Evolutionary conservation across 2,113 vertebrate species (phyloP).

Genomic region (Leptodactylus fuscus): DNA sequence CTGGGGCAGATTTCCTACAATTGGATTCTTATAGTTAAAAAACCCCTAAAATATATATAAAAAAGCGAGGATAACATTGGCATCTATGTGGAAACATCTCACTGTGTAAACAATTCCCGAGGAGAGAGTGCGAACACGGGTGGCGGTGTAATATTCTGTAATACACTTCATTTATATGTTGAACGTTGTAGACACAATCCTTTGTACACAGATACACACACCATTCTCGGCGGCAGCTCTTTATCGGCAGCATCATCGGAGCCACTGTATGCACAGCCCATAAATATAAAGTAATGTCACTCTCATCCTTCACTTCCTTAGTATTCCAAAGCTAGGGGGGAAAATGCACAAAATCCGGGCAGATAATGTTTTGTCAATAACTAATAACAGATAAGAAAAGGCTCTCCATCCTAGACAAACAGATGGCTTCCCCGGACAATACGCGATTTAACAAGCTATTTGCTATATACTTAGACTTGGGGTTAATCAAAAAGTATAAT

Average conservation of each 20-base stretch:
- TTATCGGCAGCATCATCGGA: conserved; percentile 39
- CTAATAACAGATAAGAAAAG: conserved; percentile 60
- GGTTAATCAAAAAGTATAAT: conserved; percentile 62
- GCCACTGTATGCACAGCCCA: conserved; percentile 23
- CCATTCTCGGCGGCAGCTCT: conserved; percentile 35
- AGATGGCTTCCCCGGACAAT: conserved; percentile 36
- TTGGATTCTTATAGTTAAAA: background rate
- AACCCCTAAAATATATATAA: background rate
- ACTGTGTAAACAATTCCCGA: background rate
- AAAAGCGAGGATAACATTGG: background rate
- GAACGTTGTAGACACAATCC: conserved; percentile 43
- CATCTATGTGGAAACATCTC: background rate
- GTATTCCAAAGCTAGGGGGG: conserved; percentile 38
- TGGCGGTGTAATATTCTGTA: conserved; percentile 19
- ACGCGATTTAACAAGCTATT: conserved; percentile 62
- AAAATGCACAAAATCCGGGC: conserved; percentile 47
- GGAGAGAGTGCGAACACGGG: background rate
- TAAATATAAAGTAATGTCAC: background rate
- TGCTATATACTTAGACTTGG: conserved; percentile 52
- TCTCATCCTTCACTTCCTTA: background rate
- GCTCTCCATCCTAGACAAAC: background rate
- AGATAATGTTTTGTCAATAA: conserved; percentile 62
- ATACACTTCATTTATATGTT: conserved; percentile 41
- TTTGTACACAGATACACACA: conserved; percentile 45
- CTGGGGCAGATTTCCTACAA: no score